A percentile compares a stretch with the other conserved stretches of the same genome.
Conservation (phyloP, 2,113 vertebrate genomes). For the Galemys pyrenaicus region DNA sequence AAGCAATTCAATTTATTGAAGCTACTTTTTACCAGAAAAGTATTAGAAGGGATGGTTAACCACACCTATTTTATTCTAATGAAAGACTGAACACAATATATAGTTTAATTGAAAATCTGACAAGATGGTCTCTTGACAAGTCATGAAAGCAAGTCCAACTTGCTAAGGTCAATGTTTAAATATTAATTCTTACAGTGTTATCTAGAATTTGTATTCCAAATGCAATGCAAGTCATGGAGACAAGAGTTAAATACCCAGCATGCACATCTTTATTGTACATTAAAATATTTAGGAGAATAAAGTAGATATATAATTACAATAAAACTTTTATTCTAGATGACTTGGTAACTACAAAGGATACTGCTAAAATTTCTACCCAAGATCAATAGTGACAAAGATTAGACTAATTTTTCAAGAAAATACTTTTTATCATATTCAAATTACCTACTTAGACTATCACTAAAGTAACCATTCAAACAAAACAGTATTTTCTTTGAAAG, state of each 20-base stretch:
- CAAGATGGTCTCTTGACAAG: conserved; percentile 14
- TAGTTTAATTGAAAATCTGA: conserved; percentile 62
- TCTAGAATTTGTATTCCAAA: not conserved
- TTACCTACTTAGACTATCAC: not conserved
- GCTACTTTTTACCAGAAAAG: conserved; percentile 47
- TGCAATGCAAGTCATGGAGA: conserved; percentile 18
- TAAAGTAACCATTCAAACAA: conserved; percentile 6
- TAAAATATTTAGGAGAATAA: conserved; percentile 3
- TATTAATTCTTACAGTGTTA: conserved; percentile 56
- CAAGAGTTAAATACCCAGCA: conserved; percentile 39
- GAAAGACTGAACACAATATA: conserved; percentile 59
- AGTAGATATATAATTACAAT: conserved; percentile 7
- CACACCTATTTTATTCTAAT: conserved; percentile 63
- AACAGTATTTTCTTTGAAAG: conserved; percentile 24
- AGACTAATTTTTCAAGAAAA: conserved; percentile 25
- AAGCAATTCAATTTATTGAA: conserved; percentile 54
- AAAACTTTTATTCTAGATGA: not conserved
- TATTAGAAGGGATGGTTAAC: not conserved
- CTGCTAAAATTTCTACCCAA: not conserved
- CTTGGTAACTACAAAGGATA: not conserved
- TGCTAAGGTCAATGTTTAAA: conserved; percentile 36
- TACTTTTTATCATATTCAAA: conserved; percentile 15
- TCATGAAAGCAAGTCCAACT: conserved; percentile 55
- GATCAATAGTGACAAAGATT: conserved; percentile 11
- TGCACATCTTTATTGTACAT: conserved; percentile 10